Evolutionary conservation across 92 coral and sea anemone genomes (phyloP).

Genomic region (Anthopleura xanthogrammica): DNA sequence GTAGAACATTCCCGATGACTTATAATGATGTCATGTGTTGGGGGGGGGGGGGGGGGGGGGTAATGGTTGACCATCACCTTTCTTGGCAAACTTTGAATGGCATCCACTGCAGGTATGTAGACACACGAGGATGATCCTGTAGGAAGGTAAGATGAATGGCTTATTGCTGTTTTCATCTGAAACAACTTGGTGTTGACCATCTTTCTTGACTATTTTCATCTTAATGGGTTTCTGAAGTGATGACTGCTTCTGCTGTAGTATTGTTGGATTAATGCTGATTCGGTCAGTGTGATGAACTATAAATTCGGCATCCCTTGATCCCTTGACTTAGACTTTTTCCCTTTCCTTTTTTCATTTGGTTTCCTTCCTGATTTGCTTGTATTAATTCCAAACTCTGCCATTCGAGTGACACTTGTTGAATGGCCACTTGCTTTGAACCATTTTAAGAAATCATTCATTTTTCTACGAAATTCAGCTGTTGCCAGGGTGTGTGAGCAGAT

Average conservation of each 20-base stretch:
- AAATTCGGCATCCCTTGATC: conserved; percentile 11
- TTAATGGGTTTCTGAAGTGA: conserved; percentile 20
- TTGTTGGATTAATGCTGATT: conserved; percentile 10
- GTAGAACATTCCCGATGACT: conserved; percentile 43
- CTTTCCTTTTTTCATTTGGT: conserved; percentile 35
- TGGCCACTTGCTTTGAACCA: conserved; percentile 34
- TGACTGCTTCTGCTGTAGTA: conserved; percentile 22
- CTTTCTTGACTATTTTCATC: conserved; percentile 40
- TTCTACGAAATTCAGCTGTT: conserved; percentile 42
- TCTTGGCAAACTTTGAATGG: conserved; percentile 33
- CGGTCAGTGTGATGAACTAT: conserved; percentile 36
- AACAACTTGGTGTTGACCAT: conserved; percentile 44
- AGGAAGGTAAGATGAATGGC: conserved; percentile 38
- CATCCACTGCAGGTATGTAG: conserved; percentile 48
- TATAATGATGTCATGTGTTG: conserved; percentile 31
- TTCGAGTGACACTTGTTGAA: conserved; percentile 38
- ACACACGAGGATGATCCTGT: conserved; percentile 41
- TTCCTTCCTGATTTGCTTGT: conserved; percentile 35
- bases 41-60: conserved; percentile 40
- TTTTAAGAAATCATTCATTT: conserved; percentile 19
- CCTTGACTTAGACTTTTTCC: conserved; percentile 19
- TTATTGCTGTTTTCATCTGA: conserved; percentile 17
- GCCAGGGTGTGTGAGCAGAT: conserved; percentile 40
- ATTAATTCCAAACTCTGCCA: conserved; percentile 37
- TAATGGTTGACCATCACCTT: conserved; percentile 34